A percentile compares a stretch with the other conserved stretches of the same genome.
These are phyloP conservation scores for Cylindroiulus punctatus DNA, from an alignment of 2,888 invertebrate species.

Conservation along the genomic window DNA sequence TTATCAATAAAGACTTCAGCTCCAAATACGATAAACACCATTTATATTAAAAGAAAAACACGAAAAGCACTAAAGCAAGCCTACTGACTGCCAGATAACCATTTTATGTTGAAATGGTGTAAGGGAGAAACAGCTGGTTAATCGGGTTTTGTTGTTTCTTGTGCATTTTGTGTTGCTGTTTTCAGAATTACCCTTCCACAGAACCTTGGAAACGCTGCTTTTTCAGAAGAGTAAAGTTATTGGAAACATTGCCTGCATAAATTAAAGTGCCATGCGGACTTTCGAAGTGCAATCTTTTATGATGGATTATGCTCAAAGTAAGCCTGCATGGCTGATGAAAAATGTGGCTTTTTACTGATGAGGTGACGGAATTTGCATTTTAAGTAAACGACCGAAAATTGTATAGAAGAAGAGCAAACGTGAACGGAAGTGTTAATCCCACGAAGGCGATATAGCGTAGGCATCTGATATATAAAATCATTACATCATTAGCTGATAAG, in stretches of 20 bases:
- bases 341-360: not conserved
- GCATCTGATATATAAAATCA: not conserved
- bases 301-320: constrained; percentile 18
- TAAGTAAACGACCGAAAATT: not conserved
- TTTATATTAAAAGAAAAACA: not conserved
- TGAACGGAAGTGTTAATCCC: not conserved
- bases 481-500: no score
- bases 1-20: not conserved
- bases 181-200: not conserved
- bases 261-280: not conserved
- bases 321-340: not conserved
- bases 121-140: no score
- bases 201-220: not conserved
- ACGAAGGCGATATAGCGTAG: not conserved
- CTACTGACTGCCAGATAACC: not conserved
- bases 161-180: not conserved
- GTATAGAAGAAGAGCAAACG: not conserved
- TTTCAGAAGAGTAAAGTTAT: not conserved
- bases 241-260: not conserved
- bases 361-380: constrained; percentile 1
- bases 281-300: not conserved
- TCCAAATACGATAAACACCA: not conserved
- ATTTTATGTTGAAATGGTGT: no score
- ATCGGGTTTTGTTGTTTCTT: not conserved
- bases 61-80: not conserved